Evolutionary conservation across 2,888 invertebrate species (phyloP), one percentile per base, ranked within the genome.

Genomic region (Oligia strigilis): DNA sequence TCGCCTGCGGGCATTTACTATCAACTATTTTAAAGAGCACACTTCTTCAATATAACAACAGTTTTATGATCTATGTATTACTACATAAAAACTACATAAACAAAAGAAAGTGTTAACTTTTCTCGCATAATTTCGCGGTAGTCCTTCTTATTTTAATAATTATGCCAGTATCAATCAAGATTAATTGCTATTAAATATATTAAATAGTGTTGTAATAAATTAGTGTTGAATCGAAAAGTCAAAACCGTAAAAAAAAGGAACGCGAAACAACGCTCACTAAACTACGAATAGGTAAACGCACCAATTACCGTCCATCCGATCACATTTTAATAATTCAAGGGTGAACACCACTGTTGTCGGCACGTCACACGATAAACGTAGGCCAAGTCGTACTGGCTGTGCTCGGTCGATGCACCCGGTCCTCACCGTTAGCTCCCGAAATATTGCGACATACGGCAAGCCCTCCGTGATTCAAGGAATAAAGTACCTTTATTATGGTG

Each of bases 401-500:
- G 92, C 92, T 80, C 90, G 94, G 93, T 95, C 96, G 94, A 92
- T 94, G 95, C 94, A 91, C 95, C 92, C 93, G 88, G 87, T 82
- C 84, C 90, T 91, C 91, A 94, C 96, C 96, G 96, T 96, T 95
- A 95, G 93, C 94, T 95, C 95, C 96, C 96, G 95, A 96, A 96
- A 96, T 96, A 95, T 96, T 96, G 95, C 95, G 94, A 95, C 95
- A 95, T 90, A 89, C 87, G 81, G 83, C 88, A 81, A 88, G 91
- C 90, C 91, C 92, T 91, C 88, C 87, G 81, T 89, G 84, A 88
- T 88, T 83, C 90, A 89, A 81, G 70, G 84, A 86, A 86, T 85
- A 73, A 81, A 86, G 83, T 84, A 83, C 83, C 77, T 87, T 82
- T 82, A 81, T 81, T 82, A 86, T 82, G 80, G 86, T 90, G 89